Base-by-base conservation (phyloP, 2,888 invertebrate species). In the Athalia circularis region DNA sequence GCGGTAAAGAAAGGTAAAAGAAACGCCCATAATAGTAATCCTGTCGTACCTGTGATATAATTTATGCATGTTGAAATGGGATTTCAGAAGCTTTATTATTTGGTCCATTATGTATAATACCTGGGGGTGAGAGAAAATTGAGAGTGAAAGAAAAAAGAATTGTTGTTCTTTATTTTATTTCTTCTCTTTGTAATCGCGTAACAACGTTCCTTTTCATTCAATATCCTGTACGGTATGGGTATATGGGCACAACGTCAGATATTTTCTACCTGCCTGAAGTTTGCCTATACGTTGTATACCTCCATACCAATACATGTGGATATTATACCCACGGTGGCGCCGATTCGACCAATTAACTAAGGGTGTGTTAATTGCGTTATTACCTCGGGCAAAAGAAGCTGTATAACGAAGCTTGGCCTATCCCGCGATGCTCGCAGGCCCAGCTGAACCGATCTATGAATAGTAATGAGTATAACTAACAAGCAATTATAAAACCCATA, bases 341-440 rank as follows among this genome's bases (percentile, higher is more conserved):
- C 67, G 67, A 67, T 67, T 68, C 68, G 43, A 54, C 68, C 68
- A 68, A 68, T 68, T 68, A 80, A 70, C 80, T 78, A 79, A 83
- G 84, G 87, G 84, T 82, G 84, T 83, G 84, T 86, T 88, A 88
- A 88, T 88, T 88, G 87, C 87, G 84, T 87, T 86, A 88, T 89
- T 88, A 88, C 86, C 85, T 59, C 59, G 80, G 79, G 80, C 79
- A 80, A 80, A 79, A 79, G 52, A 61, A 79, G 75, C 72, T 72
- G 76, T 76, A 64, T 65, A 78, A 72, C 77, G 78, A 65, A 75
- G n/a, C 57, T 7, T 81, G 82, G 82, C 84, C 84, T 87, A 87
- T 87, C 86, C 87, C 29, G 0, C 29, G 86, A 87, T 83, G 83
- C 80, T 81, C 82, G 83, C 80, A 82, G 72, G 81, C 83, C 81